A percentile compares a stretch with the other conserved stretches of the same genome.
Evolutionary conservation across 1,140 invertebrate species (phyloP).

Genomic region (Drosophila pachea): DNA sequence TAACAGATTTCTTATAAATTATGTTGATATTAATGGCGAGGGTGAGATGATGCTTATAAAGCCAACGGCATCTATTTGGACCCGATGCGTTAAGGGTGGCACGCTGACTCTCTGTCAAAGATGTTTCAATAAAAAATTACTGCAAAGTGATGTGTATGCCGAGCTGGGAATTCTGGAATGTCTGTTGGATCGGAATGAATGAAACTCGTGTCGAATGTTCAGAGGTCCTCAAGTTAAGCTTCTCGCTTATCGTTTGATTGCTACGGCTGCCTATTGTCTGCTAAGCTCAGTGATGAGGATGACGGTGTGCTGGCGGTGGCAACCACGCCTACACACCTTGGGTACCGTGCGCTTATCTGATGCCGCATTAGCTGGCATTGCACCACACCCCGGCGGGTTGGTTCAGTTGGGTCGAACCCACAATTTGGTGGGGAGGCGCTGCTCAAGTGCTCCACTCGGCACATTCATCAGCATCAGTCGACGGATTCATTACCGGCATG

Average conservation of each 20-base stretch:
- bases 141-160: background rate
- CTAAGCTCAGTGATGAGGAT: constrained; percentile 9
- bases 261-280: background rate
- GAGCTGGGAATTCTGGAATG: background rate
- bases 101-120: background rate
- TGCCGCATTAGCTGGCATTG: constrained; percentile 14
- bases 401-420: constrained; percentile 10
- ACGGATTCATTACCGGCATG: constrained; percentile 64
- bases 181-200: too few species aligned
- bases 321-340: constrained; percentile 1
- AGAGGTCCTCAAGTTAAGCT: background rate
- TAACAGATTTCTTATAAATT: constrained; percentile 75
- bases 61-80: constrained; percentile 36
- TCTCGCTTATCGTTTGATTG: constrained; percentile 12
- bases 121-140: constrained; percentile 1
- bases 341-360: constrained; percentile 26
- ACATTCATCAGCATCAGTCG: constrained; percentile 54
- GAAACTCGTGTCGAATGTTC: too few species aligned
- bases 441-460: constrained; percentile 36
- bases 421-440: constrained; percentile 13
- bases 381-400: constrained; percentile 6
- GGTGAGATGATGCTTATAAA: constrained; percentile 8
- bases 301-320: constrained; percentile 1
- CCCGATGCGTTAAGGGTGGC: constrained; percentile 34
- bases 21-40: constrained; percentile 49